Evolutionary conservation across 2,113 vertebrate species (phyloP).

Genomic region (Chascanopsetta lugubris): DNA sequence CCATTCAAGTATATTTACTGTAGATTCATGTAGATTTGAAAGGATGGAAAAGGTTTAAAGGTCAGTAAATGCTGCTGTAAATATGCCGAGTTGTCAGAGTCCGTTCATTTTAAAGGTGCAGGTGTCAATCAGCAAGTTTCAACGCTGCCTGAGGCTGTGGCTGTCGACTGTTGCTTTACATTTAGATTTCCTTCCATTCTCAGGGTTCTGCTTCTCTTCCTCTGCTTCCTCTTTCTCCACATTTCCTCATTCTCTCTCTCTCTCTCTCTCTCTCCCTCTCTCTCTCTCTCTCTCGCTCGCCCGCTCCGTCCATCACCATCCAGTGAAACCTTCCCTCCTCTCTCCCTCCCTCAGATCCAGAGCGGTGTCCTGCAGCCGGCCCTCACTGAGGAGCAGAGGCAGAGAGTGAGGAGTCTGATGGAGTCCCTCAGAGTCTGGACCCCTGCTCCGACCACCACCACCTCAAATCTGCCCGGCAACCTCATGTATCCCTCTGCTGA

Average conservation of each 20-base stretch:
- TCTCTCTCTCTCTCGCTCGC: background rate
- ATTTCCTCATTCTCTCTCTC: background rate
- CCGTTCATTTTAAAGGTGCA: background rate
- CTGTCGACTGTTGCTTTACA: background rate
- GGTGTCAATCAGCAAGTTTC: background rate
- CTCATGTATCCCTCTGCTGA: slow-evolving; percentile 70
- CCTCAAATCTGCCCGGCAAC: background rate
- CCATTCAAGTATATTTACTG: no score
- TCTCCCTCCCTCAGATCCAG: slow-evolving; percentile 60
- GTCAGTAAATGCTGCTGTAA: background rate
- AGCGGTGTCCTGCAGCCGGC: slow-evolving; percentile 25
- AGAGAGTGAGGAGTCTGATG: slow-evolving; percentile 50
- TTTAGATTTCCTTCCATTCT: background rate
- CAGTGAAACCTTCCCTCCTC: background rate
- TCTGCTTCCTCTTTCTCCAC: background rate
- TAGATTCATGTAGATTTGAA: no score
- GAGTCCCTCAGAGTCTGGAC: slow-evolving; percentile 48
- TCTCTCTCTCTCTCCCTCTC: background rate
- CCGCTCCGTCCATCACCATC: background rate
- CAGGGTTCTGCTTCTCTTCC: background rate
- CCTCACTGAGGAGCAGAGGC: slow-evolving; percentile 49
- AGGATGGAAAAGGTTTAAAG: background rate
- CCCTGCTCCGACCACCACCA: slow-evolving; percentile 20
- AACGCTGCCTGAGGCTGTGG: background rate
- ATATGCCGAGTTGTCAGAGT: background rate